Conservation (phyloP, 2,888 invertebrate genomes). For the Sphaerolaimus hirsutus region DNA sequence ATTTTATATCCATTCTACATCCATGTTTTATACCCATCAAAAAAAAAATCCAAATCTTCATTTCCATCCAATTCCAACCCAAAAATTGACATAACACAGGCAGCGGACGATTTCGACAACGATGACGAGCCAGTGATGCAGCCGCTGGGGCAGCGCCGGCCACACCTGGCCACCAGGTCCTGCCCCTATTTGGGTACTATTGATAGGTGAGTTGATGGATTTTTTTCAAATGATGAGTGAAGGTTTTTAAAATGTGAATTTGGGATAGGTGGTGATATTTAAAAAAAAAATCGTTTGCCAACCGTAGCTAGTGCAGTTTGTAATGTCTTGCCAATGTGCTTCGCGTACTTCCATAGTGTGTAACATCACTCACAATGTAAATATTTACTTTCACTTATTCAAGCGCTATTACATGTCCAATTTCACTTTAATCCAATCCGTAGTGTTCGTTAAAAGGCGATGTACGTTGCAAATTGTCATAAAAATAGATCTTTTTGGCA, state of each 20-base stretch:
- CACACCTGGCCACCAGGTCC: conserved; percentile 11
- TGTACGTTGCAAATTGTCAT: too few species aligned
- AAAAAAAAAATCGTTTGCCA: too few species aligned
- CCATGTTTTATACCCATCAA: too few species aligned
- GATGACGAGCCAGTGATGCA: neutral
- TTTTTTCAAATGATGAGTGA: neutral
- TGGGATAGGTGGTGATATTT: neutral
- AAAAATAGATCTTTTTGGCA: too few species aligned
- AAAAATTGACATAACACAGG: too few species aligned
- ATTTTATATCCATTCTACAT: too few species aligned
- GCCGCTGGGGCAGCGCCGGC: neutral
- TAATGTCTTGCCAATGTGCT: too few species aligned
- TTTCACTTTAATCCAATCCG: neutral
- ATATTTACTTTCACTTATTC: neutral
- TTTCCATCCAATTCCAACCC: too few species aligned
- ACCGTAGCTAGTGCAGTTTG: too few species aligned
- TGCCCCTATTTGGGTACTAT: conserved; percentile 97
- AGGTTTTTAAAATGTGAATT: neutral
- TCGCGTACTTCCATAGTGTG: neutral
- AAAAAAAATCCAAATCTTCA: too few species aligned
- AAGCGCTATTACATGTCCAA: neutral
- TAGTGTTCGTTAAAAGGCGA: too few species aligned
- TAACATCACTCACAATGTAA: neutral
- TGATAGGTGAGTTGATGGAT: conserved; percentile 39
- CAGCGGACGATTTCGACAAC: neutral